Conservation (phyloP, 2,797 vertebrate species). For the Myotis planiceps region DNA sequence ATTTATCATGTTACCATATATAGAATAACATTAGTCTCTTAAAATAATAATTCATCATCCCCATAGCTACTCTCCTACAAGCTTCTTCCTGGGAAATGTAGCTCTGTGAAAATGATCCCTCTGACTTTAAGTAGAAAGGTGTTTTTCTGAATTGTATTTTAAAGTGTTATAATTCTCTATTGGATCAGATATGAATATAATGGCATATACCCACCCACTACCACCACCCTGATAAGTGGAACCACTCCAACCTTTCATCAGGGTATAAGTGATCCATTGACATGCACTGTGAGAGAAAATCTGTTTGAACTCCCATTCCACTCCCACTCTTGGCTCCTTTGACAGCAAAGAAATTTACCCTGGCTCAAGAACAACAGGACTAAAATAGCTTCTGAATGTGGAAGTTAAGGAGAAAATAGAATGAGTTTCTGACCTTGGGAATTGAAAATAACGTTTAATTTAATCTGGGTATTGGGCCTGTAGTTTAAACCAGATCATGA, state of each 20-base stretch:
- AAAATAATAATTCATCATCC: background rate
- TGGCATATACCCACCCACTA: fast-evolving
- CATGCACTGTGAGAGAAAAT: background rate
- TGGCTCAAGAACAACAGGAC: background rate
- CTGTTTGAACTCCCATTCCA: background rate
- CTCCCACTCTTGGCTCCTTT: background rate
- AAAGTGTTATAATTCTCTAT: background rate
- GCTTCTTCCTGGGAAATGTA: background rate
- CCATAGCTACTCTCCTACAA: background rate
- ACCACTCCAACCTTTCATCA: background rate
- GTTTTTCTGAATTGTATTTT: background rate
- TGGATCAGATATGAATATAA: background rate
- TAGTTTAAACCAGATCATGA: background rate
- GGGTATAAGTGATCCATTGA: background rate
- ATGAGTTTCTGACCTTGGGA: background rate
- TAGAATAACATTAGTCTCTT: background rate
- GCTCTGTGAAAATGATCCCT: background rate
- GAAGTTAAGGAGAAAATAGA: background rate
- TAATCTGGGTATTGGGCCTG: background rate
- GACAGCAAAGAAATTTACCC: background rate
- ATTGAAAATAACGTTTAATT: background rate
- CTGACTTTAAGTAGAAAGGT: background rate
- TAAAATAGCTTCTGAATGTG: background rate
- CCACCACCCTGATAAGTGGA: background rate
- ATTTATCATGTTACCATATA: background rate